Base-by-base conservation (phyloP, 2,888 invertebrate genomes). In the Papilio gigon region DNA sequence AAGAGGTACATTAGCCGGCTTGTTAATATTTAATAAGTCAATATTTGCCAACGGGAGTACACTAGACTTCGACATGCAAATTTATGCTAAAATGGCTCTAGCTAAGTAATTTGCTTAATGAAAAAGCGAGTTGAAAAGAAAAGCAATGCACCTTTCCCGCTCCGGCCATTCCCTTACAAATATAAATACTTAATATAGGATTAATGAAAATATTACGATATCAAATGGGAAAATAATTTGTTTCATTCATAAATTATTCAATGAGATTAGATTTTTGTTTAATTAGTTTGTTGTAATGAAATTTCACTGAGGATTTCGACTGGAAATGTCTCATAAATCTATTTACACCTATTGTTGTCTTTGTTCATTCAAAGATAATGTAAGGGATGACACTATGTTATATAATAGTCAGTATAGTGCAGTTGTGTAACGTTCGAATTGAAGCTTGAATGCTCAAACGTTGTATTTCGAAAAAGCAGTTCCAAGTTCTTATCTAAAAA, bases 31-130 rank as follows among this genome's bases (percentile, higher is more conserved):
- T 47, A 69, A 69, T 65, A 65, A 69, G 65, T 69, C 65, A 69
- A 65, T 69, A 65, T 69, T 69, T 65, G 22, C 65, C 30, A 44
- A 64, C 65, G 60, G 61, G 42, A 65, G 69, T 64, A 71, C 76
- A 66, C 68, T 58, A 30, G 63, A 67, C 66, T 65, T 61, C 69
- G 64, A 58, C 70, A 82, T 81, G 82, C 76, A 82, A 82, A 82
- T 82, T 78, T 81, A 81, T 82, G 82, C 74, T 76, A 80, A 80
- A 77, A 73, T 62, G 42, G 30, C 64, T 64, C 70, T 58, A 58
- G 74, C 71, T 71, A 68, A 75, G 76, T 74, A 74, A 74, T 77
- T 76, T 74, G 65, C 75, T 73, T 75, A 70, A 73, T 75, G 72
- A 75, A 74, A 75, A 66, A 67, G 47, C 17, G 62, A 62, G 47